These are phyloP conservation scores for Acanthoscelides obtectus DNA, from an alignment of 2,888 invertebrate species.

Conservation along the genomic window DNA sequence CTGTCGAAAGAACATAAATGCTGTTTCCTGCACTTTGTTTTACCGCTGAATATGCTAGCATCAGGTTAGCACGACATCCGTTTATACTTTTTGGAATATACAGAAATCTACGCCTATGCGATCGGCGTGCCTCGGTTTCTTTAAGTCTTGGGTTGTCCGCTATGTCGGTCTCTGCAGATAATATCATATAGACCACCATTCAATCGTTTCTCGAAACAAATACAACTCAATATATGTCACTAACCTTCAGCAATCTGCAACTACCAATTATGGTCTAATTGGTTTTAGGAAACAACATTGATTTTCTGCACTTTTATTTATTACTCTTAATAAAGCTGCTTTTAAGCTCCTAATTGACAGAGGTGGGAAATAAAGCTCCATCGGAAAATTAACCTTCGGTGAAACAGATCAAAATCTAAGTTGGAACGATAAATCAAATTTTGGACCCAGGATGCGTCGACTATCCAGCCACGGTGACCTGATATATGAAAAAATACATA, in stretches of 20 bases:
- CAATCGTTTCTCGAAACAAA: constrained; percentile 49
- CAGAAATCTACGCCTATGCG: background rate
- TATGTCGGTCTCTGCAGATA: constrained; percentile 33
- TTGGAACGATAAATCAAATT: too few species aligned
- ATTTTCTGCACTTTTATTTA: constrained; percentile 45
- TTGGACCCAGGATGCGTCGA: too few species aligned
- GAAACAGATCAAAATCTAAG: too few species aligned
- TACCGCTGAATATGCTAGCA: too few species aligned
- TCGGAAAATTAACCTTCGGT: background rate
- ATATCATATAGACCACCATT: constrained; percentile 44
- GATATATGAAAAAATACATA: too few species aligned
- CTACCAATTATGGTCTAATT: constrained; percentile 50
- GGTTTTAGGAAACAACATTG: constrained; percentile 49
- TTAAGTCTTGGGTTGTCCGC: constrained; percentile 22
- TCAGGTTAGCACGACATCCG: too few species aligned
- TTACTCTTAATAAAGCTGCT: constrained; percentile 40
- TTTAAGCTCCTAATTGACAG: constrained; percentile 32
- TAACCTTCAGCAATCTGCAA: constrained; percentile 47
- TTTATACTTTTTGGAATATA: background rate
- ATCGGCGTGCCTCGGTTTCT: constrained; percentile 16
- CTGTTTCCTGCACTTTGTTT: too few species aligned
- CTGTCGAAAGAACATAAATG: too few species aligned
- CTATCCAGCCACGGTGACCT: too few species aligned
- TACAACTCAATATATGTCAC: constrained; percentile 47
- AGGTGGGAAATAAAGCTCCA: constrained; percentile 21